Base-by-base conservation (phyloP, 2,797 vertebrate genomes). In the Rallus crepitans region DNA sequence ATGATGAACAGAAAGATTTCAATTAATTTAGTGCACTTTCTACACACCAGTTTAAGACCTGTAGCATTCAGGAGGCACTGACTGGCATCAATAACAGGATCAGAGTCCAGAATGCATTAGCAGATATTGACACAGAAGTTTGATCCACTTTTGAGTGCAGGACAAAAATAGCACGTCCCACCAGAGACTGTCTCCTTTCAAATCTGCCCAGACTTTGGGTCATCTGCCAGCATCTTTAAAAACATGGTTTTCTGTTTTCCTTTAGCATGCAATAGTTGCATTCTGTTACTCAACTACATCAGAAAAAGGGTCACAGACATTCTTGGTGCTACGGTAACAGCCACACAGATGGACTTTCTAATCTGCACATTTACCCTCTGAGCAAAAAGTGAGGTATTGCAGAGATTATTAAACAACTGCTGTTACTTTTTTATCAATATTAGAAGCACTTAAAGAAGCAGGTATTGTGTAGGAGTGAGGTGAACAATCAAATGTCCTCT, bases 401-500 rank as follows among this genome's bases (percentile, higher is more conserved):
- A 63, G 23, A 24, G 23, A 77, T 25, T 40, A 75, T 68, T 64
- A 76, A 90, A 68, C 79, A 86, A 72, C 7, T 65, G 35, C n/a
- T 45, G 19, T 25, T 69, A 68, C 3, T 64, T 39, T 80, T 86
- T 70, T 37, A 93, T 55, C 56, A 53, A 16, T 45, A 79, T 52
- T 30, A 68, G 16, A 79, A 78, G 9, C 27, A 6, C 0, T 17
- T 42, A 4, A 48, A 59, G 76, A 83, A 35, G 4, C 23, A 75
- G 57, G 16, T 9, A n/a, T 16, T 35, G 16, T 28, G 15, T 27
- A 89, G 69, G 25, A 78, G 42, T 71, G 13, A 72, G 40, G 50
- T 56, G 61, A 94, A 90, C 52, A 82, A 66, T 69, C 82, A 82
- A 73, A 85, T 13, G 56, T 69, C 64, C 73, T 94, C 80, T 94